Evolutionary conservation across 2,113 vertebrate genomes (phyloP), one percentile per base, ranked within the genome.

Genomic region (Condylura cristata): DNA sequence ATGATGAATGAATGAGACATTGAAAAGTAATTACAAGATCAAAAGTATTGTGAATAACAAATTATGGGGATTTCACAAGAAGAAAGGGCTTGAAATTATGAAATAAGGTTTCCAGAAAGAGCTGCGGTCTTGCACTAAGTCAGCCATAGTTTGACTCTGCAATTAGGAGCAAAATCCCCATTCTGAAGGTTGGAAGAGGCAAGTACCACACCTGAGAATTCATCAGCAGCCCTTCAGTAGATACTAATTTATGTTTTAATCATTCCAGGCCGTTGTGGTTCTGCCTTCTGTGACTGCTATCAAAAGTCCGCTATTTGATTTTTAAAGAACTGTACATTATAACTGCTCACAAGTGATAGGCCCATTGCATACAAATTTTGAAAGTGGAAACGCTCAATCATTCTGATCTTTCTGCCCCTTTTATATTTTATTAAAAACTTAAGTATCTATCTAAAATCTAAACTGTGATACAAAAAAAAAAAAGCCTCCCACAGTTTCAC

Each of bases 371-470:
- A 39, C 65, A 94, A 86, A 68, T 96, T 90, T 90, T 94, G 78
- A 92, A 97, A 95, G 92, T 53, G 41, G 11, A 16, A 82, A 51
- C n/a, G 5, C 90, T 91, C 46, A 89, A 53, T 63, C 63, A 12
- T 78, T 92, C 79, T 11, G 39, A 58, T 74, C 48, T 85, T 88
- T 91, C 53, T 26, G 58, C 5, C 26, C 13, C 39, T 89, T 82
- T 34, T 28, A 48, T 76, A 72, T 91, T 86, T 95, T 76, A 93
- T 92, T 92, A 92, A 96, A 95, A 91, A 85, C 13, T 24, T 18
- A 90, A n/a, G 6, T 70, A 75, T 81, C 86, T 70, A 75, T 81
- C 86, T 81, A 83, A 97, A 95, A 91, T 80, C 46, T 83, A 91
- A 93, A 95, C 82, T 74, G 11, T 85, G 32, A 95, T 72, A 81